Base-by-base conservation (phyloP, 2,113 vertebrate genomes). In the Labrus mixtus region DNA sequence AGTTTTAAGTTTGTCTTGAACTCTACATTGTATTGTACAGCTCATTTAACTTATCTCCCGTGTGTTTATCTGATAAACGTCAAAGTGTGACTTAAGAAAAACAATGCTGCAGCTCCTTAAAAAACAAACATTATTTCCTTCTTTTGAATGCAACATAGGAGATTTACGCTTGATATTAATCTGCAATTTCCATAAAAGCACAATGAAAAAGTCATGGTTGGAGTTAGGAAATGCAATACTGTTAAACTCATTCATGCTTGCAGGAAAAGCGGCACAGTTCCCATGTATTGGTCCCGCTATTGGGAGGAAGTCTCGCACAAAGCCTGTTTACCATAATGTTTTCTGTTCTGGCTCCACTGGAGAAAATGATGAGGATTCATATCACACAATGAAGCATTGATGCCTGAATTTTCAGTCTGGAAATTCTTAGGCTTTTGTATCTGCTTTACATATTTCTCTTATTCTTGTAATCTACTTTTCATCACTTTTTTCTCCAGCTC, bases 261-360 rank as follows among this genome's bases (percentile, higher is more conserved):
- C 73, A 80, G 82, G 86, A 85, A 82, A 53, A 79, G 39, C 62
- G 12, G 48, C 0, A 6, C 16, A 0, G 37, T 50, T 81, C 70
- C 65, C 75, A 45, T 45, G 43, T 63, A n/a, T 29, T 33, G 53
- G 48, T 73, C 77, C 63, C 17, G 29, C 68, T 71, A 36, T 0
- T 5, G 60, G 48, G 51, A 75, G 79, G 84, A 89, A 89, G 77
- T 78, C 33, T 64, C 43, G 56, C 73, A 84, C 87, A 87, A 87
- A 83, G 67, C 36, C 54, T 65, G 73, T 63, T 68, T 36, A 56
- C 60, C 33, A n/a, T 9, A 1, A 45, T 33, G 81, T 48, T 54
- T 56, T 78, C 41, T 75, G 51, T 29, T 70, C 71, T 41, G 23
- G 17, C 11, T 62, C 33, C 0, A 12, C 48, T 39, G n/a, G 20